phyloP scores from a whole-genome alignment of 2,113 vertebrate genomes.

The Numida meleagris region DNA sequence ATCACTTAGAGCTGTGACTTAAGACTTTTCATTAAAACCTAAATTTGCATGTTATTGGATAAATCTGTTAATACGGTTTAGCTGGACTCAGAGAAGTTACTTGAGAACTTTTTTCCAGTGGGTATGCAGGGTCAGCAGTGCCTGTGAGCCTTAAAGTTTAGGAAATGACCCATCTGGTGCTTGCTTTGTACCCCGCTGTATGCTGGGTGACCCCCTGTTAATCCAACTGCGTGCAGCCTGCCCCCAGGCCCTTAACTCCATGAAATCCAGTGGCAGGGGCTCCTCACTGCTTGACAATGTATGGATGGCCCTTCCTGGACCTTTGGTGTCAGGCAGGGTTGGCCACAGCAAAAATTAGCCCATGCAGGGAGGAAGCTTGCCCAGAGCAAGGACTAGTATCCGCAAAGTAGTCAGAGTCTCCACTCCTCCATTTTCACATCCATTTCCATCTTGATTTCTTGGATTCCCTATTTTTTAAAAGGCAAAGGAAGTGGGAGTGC shows the following conservation, averaged over 20 bases:
- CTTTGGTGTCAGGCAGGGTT: fast-evolving
- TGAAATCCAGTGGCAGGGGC: background rate
- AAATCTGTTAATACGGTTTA: constrained; percentile 71
- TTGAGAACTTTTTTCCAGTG: constrained; percentile 37
- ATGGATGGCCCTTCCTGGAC: background rate
- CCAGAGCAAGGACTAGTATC: background rate
- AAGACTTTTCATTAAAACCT: constrained; percentile 65
- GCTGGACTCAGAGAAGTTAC: constrained; percentile 42
- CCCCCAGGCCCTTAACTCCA: fast-evolving
- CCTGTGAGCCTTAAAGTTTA: background rate
- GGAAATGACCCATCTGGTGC: background rate
- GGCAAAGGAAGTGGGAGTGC: fast-evolving
- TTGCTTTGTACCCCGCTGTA: background rate
- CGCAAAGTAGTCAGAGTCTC: fast-evolving
- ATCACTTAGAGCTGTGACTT: constrained; percentile 59
- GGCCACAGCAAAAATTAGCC: fast-evolving
- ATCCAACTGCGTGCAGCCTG: fast-evolving
- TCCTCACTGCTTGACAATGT: background rate
- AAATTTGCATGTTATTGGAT: constrained; percentile 70
- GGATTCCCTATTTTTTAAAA: background rate
- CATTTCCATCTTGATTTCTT: fast-evolving
- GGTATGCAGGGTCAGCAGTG: fast-evolving
- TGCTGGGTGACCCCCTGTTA: fast-evolving
- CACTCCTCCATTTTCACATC: background rate
- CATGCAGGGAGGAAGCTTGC: background rate